Evolutionary conservation across 2,797 vertebrate genomes (phyloP).

Genomic region (Siniperca obscura): DNA sequence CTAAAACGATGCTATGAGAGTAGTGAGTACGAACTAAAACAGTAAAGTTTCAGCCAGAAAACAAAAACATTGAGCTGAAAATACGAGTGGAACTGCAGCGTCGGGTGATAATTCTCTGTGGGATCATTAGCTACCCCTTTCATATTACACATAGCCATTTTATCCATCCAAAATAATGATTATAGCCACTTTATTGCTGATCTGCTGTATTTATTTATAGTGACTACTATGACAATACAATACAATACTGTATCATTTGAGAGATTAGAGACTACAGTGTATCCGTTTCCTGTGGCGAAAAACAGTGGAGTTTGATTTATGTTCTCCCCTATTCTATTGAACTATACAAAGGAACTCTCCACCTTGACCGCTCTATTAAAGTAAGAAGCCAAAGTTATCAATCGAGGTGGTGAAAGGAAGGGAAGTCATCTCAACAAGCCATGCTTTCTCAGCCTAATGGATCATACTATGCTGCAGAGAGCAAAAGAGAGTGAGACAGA

Average conservation of each 20-base stretch:
- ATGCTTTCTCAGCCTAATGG: conserved; percentile 92
- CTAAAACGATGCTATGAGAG: not conserved
- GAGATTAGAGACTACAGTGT: conserved; percentile 57
- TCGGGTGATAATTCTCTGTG: not conserved
- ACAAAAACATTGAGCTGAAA: not conserved
- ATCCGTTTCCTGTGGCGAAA: conserved; percentile 57
- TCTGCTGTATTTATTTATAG: conserved; percentile 19
- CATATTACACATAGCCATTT: not conserved
- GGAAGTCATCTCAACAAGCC: conserved; percentile 83
- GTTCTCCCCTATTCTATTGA: conserved; percentile 78
- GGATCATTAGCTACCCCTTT: not conserved
- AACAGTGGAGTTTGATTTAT: conserved; percentile 79
- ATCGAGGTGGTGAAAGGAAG: conserved; percentile 80
- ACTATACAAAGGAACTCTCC: conserved; percentile 85
- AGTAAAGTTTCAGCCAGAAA: not conserved
- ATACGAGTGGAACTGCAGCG: not conserved
- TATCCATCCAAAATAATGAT: not conserved
- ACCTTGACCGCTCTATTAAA: conserved; percentile 93
- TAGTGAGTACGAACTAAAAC: not conserved
- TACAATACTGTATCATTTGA: conserved; percentile 57
- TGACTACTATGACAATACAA: conserved; percentile 15
- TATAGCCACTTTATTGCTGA: not conserved
- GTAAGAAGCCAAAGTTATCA: conserved; percentile 93
- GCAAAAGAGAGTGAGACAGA: conserved; percentile 81
- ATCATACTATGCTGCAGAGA: conserved; percentile 87